Base-by-base conservation (phyloP, 1,140 invertebrate genomes). In the Saxidomus purpurata region DNA sequence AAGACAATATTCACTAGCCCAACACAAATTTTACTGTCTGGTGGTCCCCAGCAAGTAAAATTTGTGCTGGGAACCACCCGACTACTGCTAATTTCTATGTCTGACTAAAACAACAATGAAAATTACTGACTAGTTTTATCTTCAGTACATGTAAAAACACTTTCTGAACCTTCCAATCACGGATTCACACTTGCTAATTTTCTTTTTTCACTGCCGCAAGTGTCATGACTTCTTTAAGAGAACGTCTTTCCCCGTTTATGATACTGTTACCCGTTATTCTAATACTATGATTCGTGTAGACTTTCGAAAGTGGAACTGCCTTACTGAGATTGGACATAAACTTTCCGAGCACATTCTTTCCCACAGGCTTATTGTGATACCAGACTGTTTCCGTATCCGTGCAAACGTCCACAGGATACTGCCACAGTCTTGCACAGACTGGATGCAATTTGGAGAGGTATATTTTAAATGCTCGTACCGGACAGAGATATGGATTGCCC, bases 281-380 rank as follows among this genome's bases (percentile, higher is more conserved):
- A 9, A 89, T 79, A 19, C 80, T 85, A 31, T 85, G 71, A 71
- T 89, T 89, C 0, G 88, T 89, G n/a, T 89, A 85, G 11, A 79
- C 59, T 67, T 80, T 28, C 0, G 81, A 85, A 3, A 89, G 22
- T 4, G n/a, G 36, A 34, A 43, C 36, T n/a, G 15, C 22, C 59
- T 49, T 80, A 43, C 88, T 89, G 31, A 89, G 59, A 28, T 61
- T 83, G 6, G 69, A 69, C 81, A 89, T 79, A 36, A 85, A 77
- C 31, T 63, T 79, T 9, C 9, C 47, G 1, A 84, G 28, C 1
- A 31, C 34, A 28, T 85, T 79, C 36, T 59, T 79, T 59, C 59
- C 88, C 59, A 77, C 40, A 17, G 0, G 63, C 38, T 43, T 43
- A 40, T 86, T 86, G 11, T 52, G 74, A 28, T 81, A 90, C 83